Base-by-base conservation (phyloP, 2,888 invertebrate genomes). In the Cephus rjabovi region DNA sequence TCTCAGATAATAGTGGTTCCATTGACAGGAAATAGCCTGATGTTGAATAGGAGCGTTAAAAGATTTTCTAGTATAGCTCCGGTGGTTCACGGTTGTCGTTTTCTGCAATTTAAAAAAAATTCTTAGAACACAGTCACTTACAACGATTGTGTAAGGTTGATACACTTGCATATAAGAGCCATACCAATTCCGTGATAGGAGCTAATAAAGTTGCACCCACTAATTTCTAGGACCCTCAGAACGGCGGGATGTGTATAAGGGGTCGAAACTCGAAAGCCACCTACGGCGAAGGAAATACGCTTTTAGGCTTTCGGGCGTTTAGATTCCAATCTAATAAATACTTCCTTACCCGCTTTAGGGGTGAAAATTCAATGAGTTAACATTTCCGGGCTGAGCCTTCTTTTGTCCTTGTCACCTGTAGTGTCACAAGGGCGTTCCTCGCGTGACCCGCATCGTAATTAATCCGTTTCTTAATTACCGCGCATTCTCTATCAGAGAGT, bases 261-360 rank as follows among this genome's bases (percentile, higher is more conserved):
- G 84, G 83, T 81, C 82, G 83, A 78, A 37, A 77, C 81, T 79
- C 80, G 83, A 81, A 84, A 86, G 86, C 86, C 87, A 87, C 88
- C 87, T 87, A 87, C 83, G 86, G 88, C 86, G 88, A 84, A 87
- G 89, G 89, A 89, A 89, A 89, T 86, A 86, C 87, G 87, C 87
- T 86, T 88, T 88, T 86, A 86, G 86, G 80, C 85, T 79, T 85
- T 83, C 78, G 86, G 85, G 87, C 84, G 86, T 88, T 88, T 88
- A 89, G 89, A 89, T 89, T 88, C 83, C 85, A 87, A 89, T 89
- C 89, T 87, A 87, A 89, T 88, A 86, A 87, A 87, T 88, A 87
- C 88, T 89, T 88, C 85, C 88, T 89, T 81, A 82, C 76, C 56
- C 81, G 80, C 71, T 69, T 73, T 40, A 73, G 76, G 75, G 76